Evolutionary conservation across 1,140 invertebrate species (phyloP).

Genomic region (Orchesella cincta): DNA sequence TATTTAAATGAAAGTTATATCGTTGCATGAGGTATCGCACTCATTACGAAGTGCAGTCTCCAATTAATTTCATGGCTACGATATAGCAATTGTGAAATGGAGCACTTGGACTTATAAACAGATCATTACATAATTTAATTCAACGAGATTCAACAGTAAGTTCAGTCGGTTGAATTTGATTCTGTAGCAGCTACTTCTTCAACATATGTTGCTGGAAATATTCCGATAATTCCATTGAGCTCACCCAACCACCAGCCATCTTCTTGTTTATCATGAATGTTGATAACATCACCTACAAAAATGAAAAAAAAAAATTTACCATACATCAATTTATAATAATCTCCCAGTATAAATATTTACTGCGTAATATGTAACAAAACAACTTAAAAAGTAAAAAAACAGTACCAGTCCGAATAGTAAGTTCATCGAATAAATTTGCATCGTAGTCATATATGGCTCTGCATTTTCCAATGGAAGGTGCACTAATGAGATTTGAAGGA

Average conservation of each 20-base stretch:
- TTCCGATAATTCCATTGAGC: slow-evolving; percentile 78
- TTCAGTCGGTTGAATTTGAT: not conserved
- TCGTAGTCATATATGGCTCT: slow-evolving; percentile 83
- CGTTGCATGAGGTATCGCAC: no score
- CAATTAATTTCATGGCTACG: no score
- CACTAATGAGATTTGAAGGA: slow-evolving; percentile 56
- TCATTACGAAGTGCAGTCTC: no score
- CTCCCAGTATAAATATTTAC: not conserved
- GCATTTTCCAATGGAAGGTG: slow-evolving; percentile 66
- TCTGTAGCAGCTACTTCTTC: slow-evolving; percentile 61
- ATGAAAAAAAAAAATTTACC: not conserved
- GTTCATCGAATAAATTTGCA: slow-evolving; percentile 83
- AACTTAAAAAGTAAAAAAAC: slow-evolving; percentile 18
- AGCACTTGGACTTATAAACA: no score
- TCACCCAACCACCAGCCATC: slow-evolving; percentile 95
- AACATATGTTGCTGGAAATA: slow-evolving; percentile 91
- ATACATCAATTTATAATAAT: not conserved
- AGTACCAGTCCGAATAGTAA: slow-evolving; percentile 74
- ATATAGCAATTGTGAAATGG: no score
- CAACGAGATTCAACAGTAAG: no score
- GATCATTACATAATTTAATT: no score
- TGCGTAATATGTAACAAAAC: not conserved
- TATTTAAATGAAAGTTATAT: no score
- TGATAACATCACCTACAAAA: slow-evolving; percentile 77
- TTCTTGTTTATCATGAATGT: slow-evolving; percentile 85